Percentiles rank a stretch among this genome's conserved stretches.
These are phyloP conservation scores for Etheostoma nigrum DNA, from an alignment of 2,797 vertebrate genomes.

Conservation along the genomic window DNA sequence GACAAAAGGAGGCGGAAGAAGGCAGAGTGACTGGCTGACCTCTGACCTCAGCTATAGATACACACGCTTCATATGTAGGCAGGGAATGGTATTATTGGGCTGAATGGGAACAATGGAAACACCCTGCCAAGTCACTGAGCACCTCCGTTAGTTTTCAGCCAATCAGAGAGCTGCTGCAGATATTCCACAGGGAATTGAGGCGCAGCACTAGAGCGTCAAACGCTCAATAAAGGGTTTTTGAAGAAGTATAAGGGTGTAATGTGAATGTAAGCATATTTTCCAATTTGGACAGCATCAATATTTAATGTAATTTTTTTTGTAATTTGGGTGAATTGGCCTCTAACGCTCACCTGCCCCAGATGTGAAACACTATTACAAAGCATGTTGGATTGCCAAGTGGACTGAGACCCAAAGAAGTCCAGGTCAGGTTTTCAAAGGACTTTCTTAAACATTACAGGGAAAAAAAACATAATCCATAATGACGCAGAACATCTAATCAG, in stretches of 20 bases:
- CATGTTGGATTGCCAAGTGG: no score
- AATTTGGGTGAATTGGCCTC: neutral
- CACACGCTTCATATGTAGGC: constrained; percentile 37
- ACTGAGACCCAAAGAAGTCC: no score
- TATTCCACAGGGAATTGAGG: neutral
- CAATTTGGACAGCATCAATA: neutral
- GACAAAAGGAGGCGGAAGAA: constrained; percentile 56
- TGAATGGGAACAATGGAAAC: constrained; percentile 16
- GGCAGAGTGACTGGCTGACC: constrained; percentile 49
- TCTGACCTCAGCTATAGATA: constrained; percentile 57
- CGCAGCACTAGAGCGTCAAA: neutral
- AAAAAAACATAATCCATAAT: neutral
- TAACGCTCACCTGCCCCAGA: neutral
- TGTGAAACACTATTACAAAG: neutral
- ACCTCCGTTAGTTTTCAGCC: constrained; percentile 3
- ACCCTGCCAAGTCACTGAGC: neutral
- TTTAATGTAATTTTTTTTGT: neutral
- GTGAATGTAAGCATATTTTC: neutral
- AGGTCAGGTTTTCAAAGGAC: neutral
- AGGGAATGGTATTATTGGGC: neutral
- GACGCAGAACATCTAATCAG: no score
- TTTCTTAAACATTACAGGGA: no score
- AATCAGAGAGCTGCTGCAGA: constrained; percentile 33
- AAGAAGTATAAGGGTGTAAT: constrained; percentile 8
- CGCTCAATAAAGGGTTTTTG: constrained; percentile 11